Evolutionary conservation across 2,797 vertebrate species (phyloP).

Genomic region (Syngnathus acus): DNA sequence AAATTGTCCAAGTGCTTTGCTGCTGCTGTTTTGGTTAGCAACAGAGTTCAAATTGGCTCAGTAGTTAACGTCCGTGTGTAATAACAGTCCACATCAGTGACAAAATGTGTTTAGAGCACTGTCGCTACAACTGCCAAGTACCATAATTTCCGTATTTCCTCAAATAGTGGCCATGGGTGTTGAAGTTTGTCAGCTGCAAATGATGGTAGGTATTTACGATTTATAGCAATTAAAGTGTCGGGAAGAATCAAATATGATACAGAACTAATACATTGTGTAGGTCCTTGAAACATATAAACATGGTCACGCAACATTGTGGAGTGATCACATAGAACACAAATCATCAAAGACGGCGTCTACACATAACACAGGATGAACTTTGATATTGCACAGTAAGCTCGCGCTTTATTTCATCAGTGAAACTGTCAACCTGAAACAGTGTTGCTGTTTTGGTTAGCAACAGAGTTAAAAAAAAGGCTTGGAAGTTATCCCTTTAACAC

Average conservation of each 20-base stretch:
- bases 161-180: neutral
- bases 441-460: neutral
- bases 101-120: slow-evolving; percentile 12
- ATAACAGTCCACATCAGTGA: neutral
- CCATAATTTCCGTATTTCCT: neutral
- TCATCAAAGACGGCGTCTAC: neutral
- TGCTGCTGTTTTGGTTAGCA: neutral
- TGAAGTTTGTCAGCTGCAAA: neutral
- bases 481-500: no score
- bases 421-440: neutral
- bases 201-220: neutral
- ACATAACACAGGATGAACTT: neutral
- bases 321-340: neutral
- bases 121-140: slow-evolving; percentile 5
- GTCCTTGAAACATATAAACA: neutral
- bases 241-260: neutral
- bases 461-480: neutral
- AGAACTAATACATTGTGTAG: neutral
- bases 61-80: neutral
- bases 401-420: neutral
- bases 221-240: neutral
- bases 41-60: neutral
- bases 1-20: neutral
- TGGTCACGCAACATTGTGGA: neutral
- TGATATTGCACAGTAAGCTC: neutral